Evolutionary conservation across 1,140 invertebrate species (phyloP), one percentile per base, ranked within the genome.

Genomic region (Antheraea pernyi): DNA sequence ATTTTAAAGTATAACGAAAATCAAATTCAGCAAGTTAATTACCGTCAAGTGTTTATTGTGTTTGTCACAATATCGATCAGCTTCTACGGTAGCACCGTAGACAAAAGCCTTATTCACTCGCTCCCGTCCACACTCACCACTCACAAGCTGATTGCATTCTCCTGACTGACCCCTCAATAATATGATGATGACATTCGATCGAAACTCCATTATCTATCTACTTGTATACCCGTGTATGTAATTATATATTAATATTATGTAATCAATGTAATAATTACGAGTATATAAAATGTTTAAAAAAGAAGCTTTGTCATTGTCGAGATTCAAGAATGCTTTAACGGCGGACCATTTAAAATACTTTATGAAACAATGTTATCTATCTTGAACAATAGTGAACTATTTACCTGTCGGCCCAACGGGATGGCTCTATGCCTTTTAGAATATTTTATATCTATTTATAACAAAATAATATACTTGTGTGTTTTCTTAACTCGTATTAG

Each of bases 61-160:
- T 30, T 13, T 36, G 62, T 65, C 46, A 48, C 48, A 19, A 16
- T 65, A 69, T 71, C 69, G 70, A 75, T 71, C 70, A 69, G 60
- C 67, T 61, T 37, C 16, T 59, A 59, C 48, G 16, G 48, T 46
- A 59, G 59, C 13, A 48, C 59, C 13, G 39, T 53, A 61, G 66
- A 68, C 68, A 70, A 74, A 65, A 59, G 60, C 60, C 67, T 75
- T 75, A 70, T 75, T 75, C 18, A 46, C 60, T 16, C 42, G 5
- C 18, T 68, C 22, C 13, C 13, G 67, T n/a, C 39, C 37, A 18
- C 13, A 58, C 13, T 53, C 66, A 19, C 11, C 42, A 70, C 72
- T 73, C 69, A 48, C 53, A 13, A 65, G 30, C 39, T 22, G 19
- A 70, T 70, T 59, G 65, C 68, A 70, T 64, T 72, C 64, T 58